Evolutionary conservation across 2,888 invertebrate species (phyloP).

Genomic region (Anagyrus pseudococci): DNA sequence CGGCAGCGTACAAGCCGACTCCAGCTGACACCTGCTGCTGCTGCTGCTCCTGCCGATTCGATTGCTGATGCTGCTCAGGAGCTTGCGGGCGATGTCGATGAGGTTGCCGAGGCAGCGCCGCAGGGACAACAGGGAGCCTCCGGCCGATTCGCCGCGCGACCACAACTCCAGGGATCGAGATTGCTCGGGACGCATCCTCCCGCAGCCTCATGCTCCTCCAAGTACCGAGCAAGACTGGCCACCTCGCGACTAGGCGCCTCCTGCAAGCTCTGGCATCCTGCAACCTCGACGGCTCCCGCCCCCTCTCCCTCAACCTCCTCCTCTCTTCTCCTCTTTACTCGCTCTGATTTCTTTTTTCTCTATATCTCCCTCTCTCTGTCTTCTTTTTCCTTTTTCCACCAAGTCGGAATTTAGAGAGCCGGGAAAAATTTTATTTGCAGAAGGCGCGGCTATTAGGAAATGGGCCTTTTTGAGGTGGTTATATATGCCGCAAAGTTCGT

Average conservation of each 20-base stretch:
- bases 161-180: background rate
- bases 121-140: no score
- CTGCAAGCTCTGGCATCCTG: no score
- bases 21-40: background rate
- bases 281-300: no score
- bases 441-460: no score
- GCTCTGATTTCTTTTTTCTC: no score
- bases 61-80: background rate
- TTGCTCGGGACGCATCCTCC: background rate
- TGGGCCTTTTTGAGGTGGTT: no score
- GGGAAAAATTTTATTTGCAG: background rate
- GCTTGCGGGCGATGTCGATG: no score
- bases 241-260: no score
- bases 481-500: no score
- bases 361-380: background rate
- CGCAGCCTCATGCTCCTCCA: background rate
- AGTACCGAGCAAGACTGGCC: background rate
- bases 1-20: background rate
- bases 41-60: slow-evolving; percentile 6
- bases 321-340: no score
- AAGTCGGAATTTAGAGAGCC: background rate
- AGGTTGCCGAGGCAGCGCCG: no score
- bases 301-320: no score
- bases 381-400: background rate
- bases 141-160: background rate